Evolutionary conservation across 2,113 vertebrate genomes (phyloP), one percentile per base, ranked within the genome.

Genomic region (Lucifuga dentata): DNA sequence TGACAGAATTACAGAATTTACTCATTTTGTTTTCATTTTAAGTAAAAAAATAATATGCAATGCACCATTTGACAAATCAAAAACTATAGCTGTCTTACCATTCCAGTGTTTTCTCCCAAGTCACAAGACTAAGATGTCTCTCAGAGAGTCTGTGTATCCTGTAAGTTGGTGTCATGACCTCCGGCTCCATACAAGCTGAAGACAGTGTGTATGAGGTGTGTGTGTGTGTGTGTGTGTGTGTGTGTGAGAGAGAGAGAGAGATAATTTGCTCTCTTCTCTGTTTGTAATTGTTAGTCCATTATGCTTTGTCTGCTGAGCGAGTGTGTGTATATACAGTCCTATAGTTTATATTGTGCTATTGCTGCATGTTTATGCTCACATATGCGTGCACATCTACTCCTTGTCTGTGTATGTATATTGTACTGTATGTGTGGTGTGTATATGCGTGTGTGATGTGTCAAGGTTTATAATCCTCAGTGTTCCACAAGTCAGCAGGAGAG

Each of bases 81-180:
- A 65, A 44, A 29, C n/a, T 29, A 19, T n/a, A 41, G 45, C 11
- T 13, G 20, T 29, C 83, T 81, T 78, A 91, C 87, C 73, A 26
- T 68, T 60, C 68, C 19, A 73, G 45, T 48, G 76, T 73, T 52
- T 57, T 78, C 20, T 35, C 57, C 81, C 77, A 78, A 45, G 71
- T 75, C 49, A 68, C 33, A 3, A 58, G 19, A 35, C 58, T 57
- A 38, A 87, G 76, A 63, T 69, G 50, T 60, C 57, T 38, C 61
- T 78, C 71, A 41, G 32, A 68, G 23, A 20, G 35, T 67, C 48
- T 80, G 68, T 60, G 26, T 38, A 46, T 49, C 16, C 72, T 80
- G 48, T 49, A 52, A 32, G 15, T 20, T 1, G 64, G 80, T 60
- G 76, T 80, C 86, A 87, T 87, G 70, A 77, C 81, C 60, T 58